A percentile compares a stretch with the other conserved stretches of the same genome.
These are phyloP conservation scores for Sebastes diploproa DNA, from an alignment of 2,797 vertebrate species.

Conservation along the genomic window DNA sequence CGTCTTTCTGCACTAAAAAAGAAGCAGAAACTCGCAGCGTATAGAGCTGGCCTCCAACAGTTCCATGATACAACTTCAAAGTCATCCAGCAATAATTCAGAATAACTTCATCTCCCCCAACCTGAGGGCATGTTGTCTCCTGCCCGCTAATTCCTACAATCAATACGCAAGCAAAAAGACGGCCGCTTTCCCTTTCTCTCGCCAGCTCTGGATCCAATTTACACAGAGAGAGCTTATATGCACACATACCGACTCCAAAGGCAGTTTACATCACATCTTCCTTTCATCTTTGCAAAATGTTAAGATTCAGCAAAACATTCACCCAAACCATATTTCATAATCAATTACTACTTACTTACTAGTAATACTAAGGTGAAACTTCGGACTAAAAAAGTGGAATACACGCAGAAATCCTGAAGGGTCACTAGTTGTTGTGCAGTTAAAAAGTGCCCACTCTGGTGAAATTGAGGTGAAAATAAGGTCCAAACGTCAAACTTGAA, in stretches of 20 bases:
- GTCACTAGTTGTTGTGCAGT: background rate
- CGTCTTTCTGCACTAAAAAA: slow-evolving; percentile 58
- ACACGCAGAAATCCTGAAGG: background rate
- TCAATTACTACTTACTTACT: too few species aligned
- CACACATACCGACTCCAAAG: slow-evolving; percentile 30
- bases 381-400: background rate
- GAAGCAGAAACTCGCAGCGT: background rate
- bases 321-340: slow-evolving; percentile 39
- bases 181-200: slow-evolving; percentile 47
- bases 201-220: slow-evolving; percentile 66
- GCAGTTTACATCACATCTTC: slow-evolving; percentile 65
- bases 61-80: slow-evolving; percentile 73
- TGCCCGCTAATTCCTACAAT: slow-evolving; percentile 68
- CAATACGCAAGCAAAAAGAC: slow-evolving; percentile 67
- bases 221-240: slow-evolving; percentile 19
- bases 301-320: slow-evolving; percentile 50
- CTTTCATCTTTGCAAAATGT: slow-evolving; percentile 65
- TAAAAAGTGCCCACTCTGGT: background rate
- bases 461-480: slow-evolving; percentile 4
- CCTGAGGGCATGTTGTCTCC: slow-evolving; percentile 70
- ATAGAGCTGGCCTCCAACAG: slow-evolving; percentile 38
- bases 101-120: slow-evolving; percentile 65
- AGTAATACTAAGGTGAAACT: slow-evolving; percentile 41
- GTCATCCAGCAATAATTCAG: slow-evolving; percentile 67
- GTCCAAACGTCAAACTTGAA: slow-evolving; percentile 20